Evolutionary conservation across 2,888 invertebrate species (phyloP).

Genomic region (Rhagonycha fulva): DNA sequence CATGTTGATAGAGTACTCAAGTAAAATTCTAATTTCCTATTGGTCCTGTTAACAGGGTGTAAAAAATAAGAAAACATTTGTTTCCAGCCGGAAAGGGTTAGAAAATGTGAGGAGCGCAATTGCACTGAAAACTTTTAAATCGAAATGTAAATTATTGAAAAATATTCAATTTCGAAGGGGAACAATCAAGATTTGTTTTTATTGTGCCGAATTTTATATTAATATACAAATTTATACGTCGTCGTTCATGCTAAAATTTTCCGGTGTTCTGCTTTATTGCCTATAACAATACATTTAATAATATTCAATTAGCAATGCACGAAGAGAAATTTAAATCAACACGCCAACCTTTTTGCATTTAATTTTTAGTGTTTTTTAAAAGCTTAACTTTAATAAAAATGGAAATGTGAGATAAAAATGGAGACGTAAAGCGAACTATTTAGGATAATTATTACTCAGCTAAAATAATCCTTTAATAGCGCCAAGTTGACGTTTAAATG

Average conservation of each 20-base stretch:
- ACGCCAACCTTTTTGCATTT: constrained; percentile 6
- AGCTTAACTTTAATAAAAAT: not conserved
- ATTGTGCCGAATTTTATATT: not conserved
- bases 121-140: not conserved
- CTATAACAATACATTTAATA: constrained; percentile 2
- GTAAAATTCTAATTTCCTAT: constrained; percentile 4
- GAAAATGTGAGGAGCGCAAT: not conserved
- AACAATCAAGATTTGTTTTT: not conserved
- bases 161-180: not conserved
- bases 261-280: not conserved
- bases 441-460: not conserved
- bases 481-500: not conserved
- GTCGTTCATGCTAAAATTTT: not conserved
- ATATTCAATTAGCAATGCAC: constrained; percentile 16
- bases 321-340: constrained; percentile 7
- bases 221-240: not conserved
- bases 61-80: not conserved
- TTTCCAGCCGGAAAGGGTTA: not conserved
- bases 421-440: not conserved
- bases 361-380: not conserved
- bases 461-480: not conserved
- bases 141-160: not conserved
- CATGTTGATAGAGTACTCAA: constrained; percentile 3
- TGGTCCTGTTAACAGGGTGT: not conserved
- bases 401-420: not conserved